Evolutionary conservation across 2,797 vertebrate species (phyloP), one percentile per base, ranked within the genome.

Genomic region (Anolis apletophallus): DNA sequence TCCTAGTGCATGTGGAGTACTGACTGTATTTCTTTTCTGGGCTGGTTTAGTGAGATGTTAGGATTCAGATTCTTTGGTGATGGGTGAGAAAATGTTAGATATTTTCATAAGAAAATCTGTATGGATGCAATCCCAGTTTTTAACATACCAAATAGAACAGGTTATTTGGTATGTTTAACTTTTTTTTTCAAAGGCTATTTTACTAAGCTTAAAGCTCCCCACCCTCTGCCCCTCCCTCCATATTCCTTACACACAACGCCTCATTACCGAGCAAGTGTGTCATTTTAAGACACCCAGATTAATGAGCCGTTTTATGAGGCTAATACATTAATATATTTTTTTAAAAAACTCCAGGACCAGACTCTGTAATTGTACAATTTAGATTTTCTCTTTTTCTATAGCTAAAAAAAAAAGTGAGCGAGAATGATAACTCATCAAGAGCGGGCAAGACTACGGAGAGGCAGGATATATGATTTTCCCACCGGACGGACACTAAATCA

Each of bases 261-360:
- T 95, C 94, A 94, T 96, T 96, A 96, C 81, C 1, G 93, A 89
- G 90, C 94, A 92, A 93, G 92, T 87, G 46, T 95, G 94, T 96
- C 95, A 94, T 80, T 97, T 96, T 96, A 95, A 96, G 93, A 94
- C 93, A 89, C 57, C 72, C 91, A 92, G 92, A 96, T 95, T 96
- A 96, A 97, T 95, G 96, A 95, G 92, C 94, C 92, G 80, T 96
- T 97, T 96, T 96, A 96, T 40, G 82, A 96, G 91, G 93, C 94
- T 95, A 95, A 97, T 96, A 95, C 94, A 92, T 95, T 96, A 96
- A 88, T n/a, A n/a, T n/a, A 95, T 95, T 94, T 94, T 95, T 94
- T 95, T 94, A 79, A n/a, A n/a, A n/a, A n/a, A 94, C 96, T 93
- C 92, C 81, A 89, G 90, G 92, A 93, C 94, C 94, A 91, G 94